phyloP scores from a whole-genome alignment of 2,113 vertebrate genomes.

The Plecotus auritus region DNA sequence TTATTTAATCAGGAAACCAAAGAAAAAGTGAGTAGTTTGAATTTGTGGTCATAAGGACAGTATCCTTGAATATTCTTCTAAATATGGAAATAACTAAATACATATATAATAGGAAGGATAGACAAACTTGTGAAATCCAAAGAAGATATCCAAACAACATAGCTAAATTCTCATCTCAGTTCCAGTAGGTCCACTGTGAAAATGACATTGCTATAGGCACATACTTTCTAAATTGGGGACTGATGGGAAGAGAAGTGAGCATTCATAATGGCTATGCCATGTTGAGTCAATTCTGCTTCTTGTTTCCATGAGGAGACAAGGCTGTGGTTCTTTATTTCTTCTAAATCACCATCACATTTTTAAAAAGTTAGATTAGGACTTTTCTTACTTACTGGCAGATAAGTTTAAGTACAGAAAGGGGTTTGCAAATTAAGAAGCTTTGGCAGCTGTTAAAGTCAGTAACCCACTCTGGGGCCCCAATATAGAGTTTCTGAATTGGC shows the following conservation, averaged over 20 bases:
- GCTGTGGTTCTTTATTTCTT: background rate
- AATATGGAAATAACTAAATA: background rate
- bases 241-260: too few species aligned
- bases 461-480: background rate
- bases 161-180: background rate
- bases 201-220: background rate
- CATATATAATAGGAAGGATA: background rate
- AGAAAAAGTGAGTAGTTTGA: background rate
- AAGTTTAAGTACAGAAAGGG: background rate
- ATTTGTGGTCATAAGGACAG: background rate
- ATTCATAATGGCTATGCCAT: rapidly evolving
- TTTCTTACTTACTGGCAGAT: background rate
- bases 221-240: background rate
- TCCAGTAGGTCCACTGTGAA: background rate
- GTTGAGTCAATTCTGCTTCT: background rate
- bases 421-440: background rate
- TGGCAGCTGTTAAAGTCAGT: background rate
- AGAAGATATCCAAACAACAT: background rate
- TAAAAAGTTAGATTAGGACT: background rate
- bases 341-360: background rate
- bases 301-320: background rate
- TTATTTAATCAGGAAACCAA: background rate
- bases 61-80: background rate
- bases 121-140: background rate
- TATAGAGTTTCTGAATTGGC: background rate